A percentile compares a stretch with the other conserved stretches of the same genome.
Conservation (phyloP, 2,113 vertebrate species). For the Erythrolamprus reginae region DNA sequence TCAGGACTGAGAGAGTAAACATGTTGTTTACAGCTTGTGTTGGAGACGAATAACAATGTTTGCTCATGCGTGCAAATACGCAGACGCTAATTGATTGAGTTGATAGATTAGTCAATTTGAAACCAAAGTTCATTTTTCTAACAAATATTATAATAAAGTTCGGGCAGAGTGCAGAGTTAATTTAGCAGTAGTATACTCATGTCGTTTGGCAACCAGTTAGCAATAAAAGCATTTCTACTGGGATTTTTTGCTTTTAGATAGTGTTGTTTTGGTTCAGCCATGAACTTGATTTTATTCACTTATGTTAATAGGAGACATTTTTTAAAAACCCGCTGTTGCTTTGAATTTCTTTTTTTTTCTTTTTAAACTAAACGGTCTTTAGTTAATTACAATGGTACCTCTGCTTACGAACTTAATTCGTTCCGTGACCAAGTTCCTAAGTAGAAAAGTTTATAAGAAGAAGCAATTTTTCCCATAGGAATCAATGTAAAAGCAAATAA, state of each 20-base stretch:
- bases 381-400: too few species aligned
- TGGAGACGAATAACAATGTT: constrained; percentile 14
- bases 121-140: neutral
- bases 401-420: too few species aligned
- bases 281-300: neutral
- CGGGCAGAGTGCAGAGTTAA: neutral
- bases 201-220: neutral
- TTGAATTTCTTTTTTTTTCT: neutral
- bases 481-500: too few species aligned
- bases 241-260: neutral
- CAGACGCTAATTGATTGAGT: neutral
- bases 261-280: neutral
- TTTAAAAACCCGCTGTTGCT: neutral
- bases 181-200: neutral
- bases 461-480: too few species aligned
- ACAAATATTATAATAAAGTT: neutral
- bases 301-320: neutral
- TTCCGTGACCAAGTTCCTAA: too few species aligned
- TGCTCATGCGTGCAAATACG: neutral
- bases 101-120: neutral
- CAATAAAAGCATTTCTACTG: neutral
- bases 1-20: neutral
- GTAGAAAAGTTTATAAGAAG: too few species aligned
- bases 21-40: neutral
- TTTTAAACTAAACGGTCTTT: neutral